Evolutionary conservation across 2,113 vertebrate genomes (phyloP), one percentile per base, ranked within the genome.

Genomic region (Oreochromis spilurus): DNA sequence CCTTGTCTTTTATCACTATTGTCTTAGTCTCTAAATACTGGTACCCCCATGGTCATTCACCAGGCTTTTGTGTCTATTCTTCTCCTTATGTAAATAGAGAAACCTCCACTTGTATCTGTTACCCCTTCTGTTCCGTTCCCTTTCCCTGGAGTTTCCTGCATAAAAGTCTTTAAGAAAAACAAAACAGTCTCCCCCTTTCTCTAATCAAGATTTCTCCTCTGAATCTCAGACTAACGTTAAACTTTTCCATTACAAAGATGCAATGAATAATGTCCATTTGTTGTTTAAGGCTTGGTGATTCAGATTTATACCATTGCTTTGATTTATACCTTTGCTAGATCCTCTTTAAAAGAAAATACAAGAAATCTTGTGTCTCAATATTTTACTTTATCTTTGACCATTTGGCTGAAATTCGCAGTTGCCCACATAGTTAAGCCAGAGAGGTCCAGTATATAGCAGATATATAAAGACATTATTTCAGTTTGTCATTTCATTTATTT

Each of bases 271-370:
- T 67, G 60, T 21, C 10, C 1, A 62, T 36, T 62, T 0, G 58
- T 36, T 36, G 58, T 36, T 62, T 62, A 7, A 36, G 58, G 58
- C 0, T 65, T 65, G 31, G 0, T n/a, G 1, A 65, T 0, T 65
- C 1, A 36, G 31, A 65, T 65, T n/a, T 65, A 34, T 34, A 34
- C 6, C 34, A 7, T 34, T 34, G 34, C 34, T 34, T 34, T 34
- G 34, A 26, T 26, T 26, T 26, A 62, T 62, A 62, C 16, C 1
- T 0, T 36, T 62, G 31, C 34, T 38, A 0, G 17, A 38, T 21
- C 34, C 19, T 38, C 60, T 1, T 65, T 38, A 65, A 38, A 67
- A 65, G 31, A 36, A 65, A 65, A 36, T 36, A 65, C 17, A 65
- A 38, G 60, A 65, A 38, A 65, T 12, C 31, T 38, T 65, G 34